These are phyloP conservation scores for Ictidomys tridecemlineatus DNA, from an alignment of 2,113 vertebrate genomes.

Conservation along the genomic window DNA sequence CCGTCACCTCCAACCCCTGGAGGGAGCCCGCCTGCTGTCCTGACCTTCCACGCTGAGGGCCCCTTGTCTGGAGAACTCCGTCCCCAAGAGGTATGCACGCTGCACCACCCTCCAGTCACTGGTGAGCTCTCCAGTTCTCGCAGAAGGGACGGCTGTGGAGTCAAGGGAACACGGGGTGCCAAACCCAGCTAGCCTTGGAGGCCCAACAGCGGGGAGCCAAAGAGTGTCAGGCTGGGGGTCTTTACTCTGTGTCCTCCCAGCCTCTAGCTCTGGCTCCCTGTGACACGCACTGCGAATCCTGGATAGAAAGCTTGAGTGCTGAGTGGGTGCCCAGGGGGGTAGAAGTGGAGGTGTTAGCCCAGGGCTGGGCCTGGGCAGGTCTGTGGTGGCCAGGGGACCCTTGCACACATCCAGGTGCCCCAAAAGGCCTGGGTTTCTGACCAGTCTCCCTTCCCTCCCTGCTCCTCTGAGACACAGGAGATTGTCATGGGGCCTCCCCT, in stretches of 20 bases:
- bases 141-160: neutral
- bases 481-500: neutral
- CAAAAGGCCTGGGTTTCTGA: neutral
- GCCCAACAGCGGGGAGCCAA: neutral
- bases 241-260: neutral
- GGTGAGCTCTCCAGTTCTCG: accelerated
- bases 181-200: neutral
- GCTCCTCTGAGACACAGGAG: neutral
- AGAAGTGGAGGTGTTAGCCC: neutral
- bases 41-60: neutral
- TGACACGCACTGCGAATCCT: neutral
- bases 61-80: neutral
- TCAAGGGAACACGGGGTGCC: neutral
- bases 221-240: accelerated
- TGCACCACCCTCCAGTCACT: accelerated
- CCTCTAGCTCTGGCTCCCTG: neutral
- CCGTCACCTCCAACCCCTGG: neutral
- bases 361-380: neutral
- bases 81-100: neutral
- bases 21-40: neutral
- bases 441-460: no score
- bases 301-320: neutral
- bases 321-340: neutral
- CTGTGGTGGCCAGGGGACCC: neutral
- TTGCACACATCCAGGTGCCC: neutral